A percentile compares a stretch with the other conserved stretches of the same genome.
phyloP scores from a whole-genome alignment of 2,797 vertebrate genomes.

The Taenioides sp. region DNA sequence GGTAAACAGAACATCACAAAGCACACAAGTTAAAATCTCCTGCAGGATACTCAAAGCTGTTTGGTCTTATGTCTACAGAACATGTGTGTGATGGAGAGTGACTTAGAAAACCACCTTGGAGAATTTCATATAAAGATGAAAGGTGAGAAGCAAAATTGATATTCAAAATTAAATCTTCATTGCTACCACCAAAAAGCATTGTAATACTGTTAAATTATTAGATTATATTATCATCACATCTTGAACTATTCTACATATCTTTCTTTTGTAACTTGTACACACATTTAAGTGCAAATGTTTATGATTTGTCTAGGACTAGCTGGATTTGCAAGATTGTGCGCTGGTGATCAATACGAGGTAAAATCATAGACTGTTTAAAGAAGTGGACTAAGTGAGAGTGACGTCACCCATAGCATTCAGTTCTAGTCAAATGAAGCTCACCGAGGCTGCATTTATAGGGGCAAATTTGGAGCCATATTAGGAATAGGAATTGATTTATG shows the following conservation, averaged over 20 bases:
- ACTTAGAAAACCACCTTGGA: slow-evolving; percentile 92
- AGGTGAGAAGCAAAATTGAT: slow-evolving; percentile 67
- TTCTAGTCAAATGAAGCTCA: too few species aligned
- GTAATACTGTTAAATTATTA: neutral
- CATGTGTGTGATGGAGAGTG: slow-evolving; percentile 93
- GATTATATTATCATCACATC: neutral
- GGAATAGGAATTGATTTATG: too few species aligned
- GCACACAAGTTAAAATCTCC: neutral
- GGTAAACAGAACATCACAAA: slow-evolving; percentile 67
- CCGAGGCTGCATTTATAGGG: too few species aligned
- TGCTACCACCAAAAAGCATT: too few species aligned
- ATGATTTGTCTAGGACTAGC: slow-evolving; percentile 85
- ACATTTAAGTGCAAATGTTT: neutral
- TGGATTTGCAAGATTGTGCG: slow-evolving; percentile 93
- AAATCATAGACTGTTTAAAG: too few species aligned
- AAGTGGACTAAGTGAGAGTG: too few species aligned
- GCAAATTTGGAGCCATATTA: too few species aligned
- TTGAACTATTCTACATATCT: neutral
- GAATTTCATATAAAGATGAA: slow-evolving; percentile 96
- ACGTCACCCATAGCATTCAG: too few species aligned
- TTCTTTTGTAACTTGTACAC: neutral
- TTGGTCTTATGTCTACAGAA: slow-evolving; percentile 71
- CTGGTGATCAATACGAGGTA: slow-evolving; percentile 97
- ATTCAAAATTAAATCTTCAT: neutral
- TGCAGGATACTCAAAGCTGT: neutral